Conservation (phyloP, 2,888 invertebrate species). For the Rotaria socialis region DNA sequence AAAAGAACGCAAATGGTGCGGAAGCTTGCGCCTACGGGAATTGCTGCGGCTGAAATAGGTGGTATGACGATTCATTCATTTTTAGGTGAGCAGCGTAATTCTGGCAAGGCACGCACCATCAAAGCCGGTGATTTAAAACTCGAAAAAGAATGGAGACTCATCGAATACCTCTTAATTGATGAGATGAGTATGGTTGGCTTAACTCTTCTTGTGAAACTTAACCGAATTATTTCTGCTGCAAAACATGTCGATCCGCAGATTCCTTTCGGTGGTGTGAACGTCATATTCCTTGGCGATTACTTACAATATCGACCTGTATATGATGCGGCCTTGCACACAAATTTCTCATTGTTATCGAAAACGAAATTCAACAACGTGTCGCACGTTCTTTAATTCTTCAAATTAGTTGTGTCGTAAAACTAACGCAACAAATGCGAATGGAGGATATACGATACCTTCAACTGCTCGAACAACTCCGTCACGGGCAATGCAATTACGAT, state of each 20-base stretch:
- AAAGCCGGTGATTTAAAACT: not conserved
- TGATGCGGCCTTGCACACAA: not conserved
- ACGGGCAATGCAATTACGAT: not conserved
- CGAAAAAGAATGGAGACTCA: not conserved
- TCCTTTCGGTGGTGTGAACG: not conserved
- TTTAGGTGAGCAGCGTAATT: not conserved
- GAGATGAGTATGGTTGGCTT: constrained; percentile 1
- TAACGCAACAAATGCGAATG: not conserved
- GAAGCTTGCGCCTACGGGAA: not conserved
- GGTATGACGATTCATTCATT: not conserved
- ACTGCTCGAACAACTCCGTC: not conserved
- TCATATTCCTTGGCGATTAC: not conserved
- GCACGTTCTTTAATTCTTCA: not conserved
- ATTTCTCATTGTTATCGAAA: not conserved
- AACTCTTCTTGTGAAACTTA: not conserved
- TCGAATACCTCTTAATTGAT: not conserved
- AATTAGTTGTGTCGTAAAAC: not conserved
- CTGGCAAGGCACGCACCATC: not conserved
- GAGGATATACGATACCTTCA: not conserved
- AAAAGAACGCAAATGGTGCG: not conserved
- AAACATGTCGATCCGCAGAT: not conserved
- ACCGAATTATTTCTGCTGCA: not conserved
- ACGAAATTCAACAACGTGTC: not conserved
- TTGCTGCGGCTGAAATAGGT: not conserved
- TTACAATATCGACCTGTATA: not conserved